Evolutionary conservation across 1,140 invertebrate species (phyloP).

Genomic region (Diorhabda elongata): DNA sequence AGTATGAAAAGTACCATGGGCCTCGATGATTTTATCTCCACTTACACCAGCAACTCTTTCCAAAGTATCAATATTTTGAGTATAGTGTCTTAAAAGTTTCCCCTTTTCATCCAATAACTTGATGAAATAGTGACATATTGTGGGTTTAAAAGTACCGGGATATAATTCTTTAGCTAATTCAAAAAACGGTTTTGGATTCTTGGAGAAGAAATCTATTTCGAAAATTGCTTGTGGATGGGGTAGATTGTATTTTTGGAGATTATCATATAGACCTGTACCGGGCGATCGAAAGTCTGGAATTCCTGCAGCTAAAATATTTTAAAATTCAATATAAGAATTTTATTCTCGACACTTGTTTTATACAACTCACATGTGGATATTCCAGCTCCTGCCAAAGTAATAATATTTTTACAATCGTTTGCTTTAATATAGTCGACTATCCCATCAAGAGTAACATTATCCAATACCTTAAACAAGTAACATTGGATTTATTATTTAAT

Average conservation of each 20-base stretch:
- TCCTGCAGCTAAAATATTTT: conserved; percentile 71
- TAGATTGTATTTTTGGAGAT: conserved; percentile 86
- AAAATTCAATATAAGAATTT: not conserved
- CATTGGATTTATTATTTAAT: not conserved
- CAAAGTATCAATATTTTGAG: conserved; percentile 92
- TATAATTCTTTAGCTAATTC: conserved; percentile 81
- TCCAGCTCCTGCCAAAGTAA: conserved; percentile 90
- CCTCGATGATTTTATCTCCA: conserved; percentile 83
- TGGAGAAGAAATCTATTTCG: conserved; percentile 77
- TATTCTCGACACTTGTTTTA: no score
- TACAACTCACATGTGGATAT: conserved; percentile 84
- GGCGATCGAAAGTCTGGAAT: conserved; percentile 93
- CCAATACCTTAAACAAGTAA: conserved; percentile 47
- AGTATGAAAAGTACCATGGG: conserved; percentile 88
- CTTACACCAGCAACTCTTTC: conserved; percentile 84
- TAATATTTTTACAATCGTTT: conserved; percentile 77
- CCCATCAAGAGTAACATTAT: conserved; percentile 61
- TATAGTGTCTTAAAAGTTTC: conserved; percentile 77
- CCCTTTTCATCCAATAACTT: conserved; percentile 73
- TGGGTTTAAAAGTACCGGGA: conserved; percentile 78
- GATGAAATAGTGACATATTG: conserved; percentile 80
- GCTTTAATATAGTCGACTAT: conserved; percentile 68
- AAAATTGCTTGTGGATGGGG: conserved; percentile 95
- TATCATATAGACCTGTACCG: conserved; percentile 86
- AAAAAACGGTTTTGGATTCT: conserved; percentile 84